These are phyloP conservation scores for Metellina segmentata DNA, from an alignment of 2,888 invertebrate species.

Conservation along the genomic window DNA sequence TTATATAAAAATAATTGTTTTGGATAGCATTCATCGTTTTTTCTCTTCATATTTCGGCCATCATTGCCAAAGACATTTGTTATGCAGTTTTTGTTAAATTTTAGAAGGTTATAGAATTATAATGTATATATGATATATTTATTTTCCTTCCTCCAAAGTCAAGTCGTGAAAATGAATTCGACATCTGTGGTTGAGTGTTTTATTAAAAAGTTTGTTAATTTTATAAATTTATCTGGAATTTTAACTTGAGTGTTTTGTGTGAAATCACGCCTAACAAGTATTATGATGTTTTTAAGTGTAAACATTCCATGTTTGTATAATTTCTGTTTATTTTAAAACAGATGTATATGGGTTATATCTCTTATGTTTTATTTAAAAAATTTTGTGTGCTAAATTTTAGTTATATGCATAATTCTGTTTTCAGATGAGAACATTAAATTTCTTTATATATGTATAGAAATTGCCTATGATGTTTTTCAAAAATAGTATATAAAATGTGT, in stretches of 20 bases:
- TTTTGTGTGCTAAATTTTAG: conserved; percentile 11
- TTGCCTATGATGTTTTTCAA: conserved; percentile 25
- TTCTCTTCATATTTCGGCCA: conserved; percentile 31
- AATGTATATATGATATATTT: conserved; percentile 48
- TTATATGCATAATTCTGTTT: conserved; percentile 3
- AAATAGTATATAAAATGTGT: conserved; percentile 22
- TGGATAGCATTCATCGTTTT: background rate
- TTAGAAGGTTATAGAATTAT: conserved; percentile 42
- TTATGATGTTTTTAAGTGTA: conserved; percentile 31
- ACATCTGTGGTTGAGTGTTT: too few relatives aligned
- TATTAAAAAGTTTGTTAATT: background rate
- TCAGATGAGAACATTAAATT: conserved; percentile 24
- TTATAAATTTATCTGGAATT: conserved; percentile 11
- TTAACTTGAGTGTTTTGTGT: conserved; percentile 38
- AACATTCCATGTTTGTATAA: conserved; percentile 59
- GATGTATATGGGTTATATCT: conserved; percentile 18
- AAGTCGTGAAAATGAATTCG: background rate
- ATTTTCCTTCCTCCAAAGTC: conserved; percentile 32
- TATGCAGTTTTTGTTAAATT: conserved; percentile 61
- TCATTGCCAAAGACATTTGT: conserved; percentile 61
- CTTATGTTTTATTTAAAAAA: background rate
- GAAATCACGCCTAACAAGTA: conserved; percentile 19
- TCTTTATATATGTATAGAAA: conserved; percentile 13
- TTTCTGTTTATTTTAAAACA: conserved; percentile 30
- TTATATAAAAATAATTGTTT: background rate